Evolutionary conservation across 2,797 vertebrate genomes (phyloP).

Genomic region (Cetoscarus ocellatus): DNA sequence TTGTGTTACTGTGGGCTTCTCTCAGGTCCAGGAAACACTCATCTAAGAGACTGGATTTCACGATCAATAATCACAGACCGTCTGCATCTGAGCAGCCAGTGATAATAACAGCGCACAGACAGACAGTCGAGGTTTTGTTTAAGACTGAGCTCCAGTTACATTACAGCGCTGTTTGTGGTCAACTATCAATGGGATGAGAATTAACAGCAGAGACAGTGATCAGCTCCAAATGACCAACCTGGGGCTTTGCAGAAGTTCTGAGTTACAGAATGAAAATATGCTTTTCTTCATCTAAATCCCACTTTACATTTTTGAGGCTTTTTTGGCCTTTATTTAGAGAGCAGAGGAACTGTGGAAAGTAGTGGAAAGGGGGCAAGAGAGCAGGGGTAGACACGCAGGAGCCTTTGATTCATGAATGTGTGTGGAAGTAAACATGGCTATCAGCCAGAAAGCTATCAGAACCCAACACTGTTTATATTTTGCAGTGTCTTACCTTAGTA

Average conservation of each 20-base stretch:
- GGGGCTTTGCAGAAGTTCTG: not conserved
- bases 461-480: no score
- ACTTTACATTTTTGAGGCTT: no score
- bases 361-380: no score
- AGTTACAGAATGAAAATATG: constrained; percentile 22
- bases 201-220: constrained; percentile 29
- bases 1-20: constrained; percentile 56
- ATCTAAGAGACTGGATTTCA: constrained; percentile 55
- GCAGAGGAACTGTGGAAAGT: no score
- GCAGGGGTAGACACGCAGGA: no score
- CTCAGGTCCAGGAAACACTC: constrained; percentile 60
- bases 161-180: constrained; percentile 39
- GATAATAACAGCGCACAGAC: constrained; percentile 48
- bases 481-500: no score
- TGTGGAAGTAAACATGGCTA: no score
- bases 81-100: constrained; percentile 50
- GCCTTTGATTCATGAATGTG: no score
- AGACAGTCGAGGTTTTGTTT: constrained; percentile 41
- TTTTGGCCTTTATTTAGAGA: no score
- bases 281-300: constrained; percentile 1
- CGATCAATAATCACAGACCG: constrained; percentile 68
- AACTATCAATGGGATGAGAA: constrained; percentile 22
- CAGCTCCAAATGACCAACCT: not conserved
- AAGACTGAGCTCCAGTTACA: constrained; percentile 29
- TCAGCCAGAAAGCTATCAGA: no score